Conservation (phyloP, 2,797 vertebrate species). For the Meriones psammophilus region DNA sequence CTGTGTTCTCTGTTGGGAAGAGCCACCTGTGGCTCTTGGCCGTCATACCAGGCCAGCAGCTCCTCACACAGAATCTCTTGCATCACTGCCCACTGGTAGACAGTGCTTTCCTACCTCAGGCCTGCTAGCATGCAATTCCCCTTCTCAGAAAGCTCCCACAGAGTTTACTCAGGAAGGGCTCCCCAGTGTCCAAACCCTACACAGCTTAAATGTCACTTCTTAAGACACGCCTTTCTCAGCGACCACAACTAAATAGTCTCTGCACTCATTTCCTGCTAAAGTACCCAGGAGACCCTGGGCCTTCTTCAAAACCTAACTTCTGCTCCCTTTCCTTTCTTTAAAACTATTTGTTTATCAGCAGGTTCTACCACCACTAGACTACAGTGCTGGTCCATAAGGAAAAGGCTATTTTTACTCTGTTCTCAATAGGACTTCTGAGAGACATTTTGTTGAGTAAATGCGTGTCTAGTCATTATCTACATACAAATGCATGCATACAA, state of each 20-base stretch:
- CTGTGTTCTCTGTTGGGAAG: background rate
- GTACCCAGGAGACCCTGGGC: background rate
- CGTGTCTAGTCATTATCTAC: background rate
- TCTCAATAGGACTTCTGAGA: background rate
- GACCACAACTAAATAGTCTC: background rate
- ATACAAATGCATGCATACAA: background rate
- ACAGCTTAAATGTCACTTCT: background rate
- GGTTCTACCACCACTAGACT: background rate
- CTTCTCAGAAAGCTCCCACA: background rate
- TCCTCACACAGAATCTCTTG: background rate
- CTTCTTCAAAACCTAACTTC: background rate
- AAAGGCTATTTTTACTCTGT: slow-evolving; percentile 29
- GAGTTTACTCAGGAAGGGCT: background rate
- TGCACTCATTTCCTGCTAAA: background rate
- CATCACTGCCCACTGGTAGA: background rate
- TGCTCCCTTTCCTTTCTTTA: background rate
- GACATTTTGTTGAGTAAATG: slow-evolving; percentile 25
- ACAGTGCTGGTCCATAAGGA: background rate
- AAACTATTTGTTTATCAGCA: background rate
- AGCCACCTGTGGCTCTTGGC: background rate
- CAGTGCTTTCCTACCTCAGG: background rate
- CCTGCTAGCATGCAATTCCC: background rate
- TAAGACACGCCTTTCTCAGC: background rate
- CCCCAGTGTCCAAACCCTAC: background rate
- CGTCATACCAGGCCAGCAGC: accelerated